Evolutionary conservation across 2,888 invertebrate genomes (phyloP).

Genomic region (Phaonia tiefii): DNA sequence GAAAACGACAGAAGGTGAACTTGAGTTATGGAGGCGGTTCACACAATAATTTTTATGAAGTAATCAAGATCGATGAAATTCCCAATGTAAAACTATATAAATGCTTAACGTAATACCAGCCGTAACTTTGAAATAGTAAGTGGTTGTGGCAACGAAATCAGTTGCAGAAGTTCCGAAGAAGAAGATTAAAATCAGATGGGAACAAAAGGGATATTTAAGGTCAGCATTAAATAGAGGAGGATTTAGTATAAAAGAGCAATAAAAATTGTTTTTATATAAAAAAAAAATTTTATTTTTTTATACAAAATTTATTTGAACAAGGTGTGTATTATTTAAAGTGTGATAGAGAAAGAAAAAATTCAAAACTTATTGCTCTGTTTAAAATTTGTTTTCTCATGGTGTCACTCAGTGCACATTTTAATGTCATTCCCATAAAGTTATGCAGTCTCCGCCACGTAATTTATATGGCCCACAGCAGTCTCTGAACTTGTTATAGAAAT

Average conservation of each 20-base stretch:
- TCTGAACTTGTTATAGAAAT: conserved; percentile 1
- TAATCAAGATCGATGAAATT: conserved; percentile 50
- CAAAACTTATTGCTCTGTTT: conserved; percentile 1
- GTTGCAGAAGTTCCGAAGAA: background rate
- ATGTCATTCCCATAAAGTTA: background rate
- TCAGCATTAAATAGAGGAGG: no score
- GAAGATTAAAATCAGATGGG: no score
- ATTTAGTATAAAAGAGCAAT: no score
- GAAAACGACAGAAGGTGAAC: conserved; percentile 50
- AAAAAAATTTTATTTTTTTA: no score
- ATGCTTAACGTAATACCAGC: no score
- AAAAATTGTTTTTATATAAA: no score
- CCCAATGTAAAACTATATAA: no score
- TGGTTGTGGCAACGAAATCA: background rate
- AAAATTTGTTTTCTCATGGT: background rate
- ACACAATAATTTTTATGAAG: conserved; percentile 51
- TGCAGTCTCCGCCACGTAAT: background rate
- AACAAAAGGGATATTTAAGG: no score
- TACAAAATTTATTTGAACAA: no score
- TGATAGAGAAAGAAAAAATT: background rate
- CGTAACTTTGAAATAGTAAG: conserved; percentile 9
- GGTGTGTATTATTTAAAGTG: no score
- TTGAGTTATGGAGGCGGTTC: conserved; percentile 59
- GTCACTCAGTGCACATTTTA: background rate
- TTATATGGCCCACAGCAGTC: conserved; percentile 1